Conservation (phyloP, 2,888 invertebrate species). For the Ctena decussata region DNA sequence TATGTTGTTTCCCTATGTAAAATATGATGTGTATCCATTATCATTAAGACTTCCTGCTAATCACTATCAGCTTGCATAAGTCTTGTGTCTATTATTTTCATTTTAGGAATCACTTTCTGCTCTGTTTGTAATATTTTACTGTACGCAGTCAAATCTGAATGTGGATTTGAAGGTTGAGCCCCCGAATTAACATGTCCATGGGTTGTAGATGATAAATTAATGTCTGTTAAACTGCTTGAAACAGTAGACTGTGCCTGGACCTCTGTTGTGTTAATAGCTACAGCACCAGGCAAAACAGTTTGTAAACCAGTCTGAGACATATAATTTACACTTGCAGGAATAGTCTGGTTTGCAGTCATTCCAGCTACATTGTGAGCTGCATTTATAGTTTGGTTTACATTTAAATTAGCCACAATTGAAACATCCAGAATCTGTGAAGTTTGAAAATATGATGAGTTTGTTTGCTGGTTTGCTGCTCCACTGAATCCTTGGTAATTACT, state of each 20-base stretch:
- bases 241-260: neutral
- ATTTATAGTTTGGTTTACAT: neutral
- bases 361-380: neutral
- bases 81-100: slow-evolving; percentile 76
- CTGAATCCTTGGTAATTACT: neutral
- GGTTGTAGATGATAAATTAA: neutral
- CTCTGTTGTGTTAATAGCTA: neutral
- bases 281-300: neutral
- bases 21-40: no score
- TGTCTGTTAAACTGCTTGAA: neutral
- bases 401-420: neutral
- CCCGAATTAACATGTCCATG: neutral
- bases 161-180: neutral
- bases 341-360: neutral
- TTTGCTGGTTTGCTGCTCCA: neutral
- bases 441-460: neutral
- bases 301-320: neutral
- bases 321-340: neutral
- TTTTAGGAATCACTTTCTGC: slow-evolving; percentile 56
- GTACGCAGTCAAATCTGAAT: neutral
- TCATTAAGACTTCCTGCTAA: no score
- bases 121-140: neutral
- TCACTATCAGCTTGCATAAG: slow-evolving; percentile 72
- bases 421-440: neutral
- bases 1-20: no score